phyloP scores from a whole-genome alignment of 2,797 vertebrate genomes.

The Ambastaia sidthimunki region DNA sequence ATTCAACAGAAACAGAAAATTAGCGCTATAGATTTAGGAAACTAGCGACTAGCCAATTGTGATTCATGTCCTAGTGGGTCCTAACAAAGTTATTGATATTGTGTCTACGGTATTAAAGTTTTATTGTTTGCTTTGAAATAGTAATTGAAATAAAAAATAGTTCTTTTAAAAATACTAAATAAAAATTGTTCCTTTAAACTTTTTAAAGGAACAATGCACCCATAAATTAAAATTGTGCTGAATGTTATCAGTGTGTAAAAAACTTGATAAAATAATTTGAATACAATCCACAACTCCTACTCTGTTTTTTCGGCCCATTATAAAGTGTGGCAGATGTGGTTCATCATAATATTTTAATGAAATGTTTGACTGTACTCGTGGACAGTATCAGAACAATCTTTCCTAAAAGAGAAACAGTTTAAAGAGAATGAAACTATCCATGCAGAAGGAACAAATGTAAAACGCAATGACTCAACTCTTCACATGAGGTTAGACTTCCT shows the following conservation, averaged over 20 bases:
- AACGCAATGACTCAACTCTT: constrained; percentile 34
- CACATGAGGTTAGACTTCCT: constrained; percentile 29
- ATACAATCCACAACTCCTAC: no score
- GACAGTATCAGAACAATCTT: neutral
- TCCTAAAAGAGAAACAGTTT: neutral
- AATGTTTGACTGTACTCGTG: neutral
- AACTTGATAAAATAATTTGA: no score
- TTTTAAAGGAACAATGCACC: no score
- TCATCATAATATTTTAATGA: neutral
- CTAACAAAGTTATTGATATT: no score
- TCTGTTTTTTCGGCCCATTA: neutral
- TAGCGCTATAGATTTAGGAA: neutral
- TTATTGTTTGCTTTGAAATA: no score
- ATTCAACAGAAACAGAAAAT: neutral
- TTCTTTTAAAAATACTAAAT: no score
- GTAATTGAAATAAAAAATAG: no score
- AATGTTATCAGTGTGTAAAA: no score
- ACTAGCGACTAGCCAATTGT: neutral
- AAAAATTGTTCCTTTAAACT: no score
- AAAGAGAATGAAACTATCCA: constrained; percentile 1
- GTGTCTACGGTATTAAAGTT: neutral
- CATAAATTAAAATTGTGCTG: no score
- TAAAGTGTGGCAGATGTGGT: neutral
- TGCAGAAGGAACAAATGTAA: constrained; percentile 29
- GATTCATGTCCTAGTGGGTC: neutral